Evolutionary conservation across 2,888 invertebrate species (phyloP).

Genomic region (Pristionchus entomophagus): DNA sequence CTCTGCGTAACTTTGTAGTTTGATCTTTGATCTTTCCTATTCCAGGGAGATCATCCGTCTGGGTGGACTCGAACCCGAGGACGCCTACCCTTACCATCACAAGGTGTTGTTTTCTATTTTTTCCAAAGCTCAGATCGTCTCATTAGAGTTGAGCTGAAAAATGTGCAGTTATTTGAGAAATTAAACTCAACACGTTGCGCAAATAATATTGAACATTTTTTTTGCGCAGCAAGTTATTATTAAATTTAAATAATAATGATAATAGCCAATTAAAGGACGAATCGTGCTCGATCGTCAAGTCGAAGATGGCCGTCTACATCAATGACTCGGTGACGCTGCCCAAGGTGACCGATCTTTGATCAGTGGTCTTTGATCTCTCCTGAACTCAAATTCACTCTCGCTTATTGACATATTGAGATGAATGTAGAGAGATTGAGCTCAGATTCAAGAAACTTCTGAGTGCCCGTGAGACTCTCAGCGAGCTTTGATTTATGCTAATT

Average conservation of each 20-base stretch:
- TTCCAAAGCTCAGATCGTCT: too few species aligned
- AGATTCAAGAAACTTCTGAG: too few species aligned
- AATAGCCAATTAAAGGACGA: slow-evolving; percentile 57
- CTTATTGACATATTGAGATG: too few species aligned
- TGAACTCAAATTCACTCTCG: too few species aligned
- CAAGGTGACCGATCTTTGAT: too few species aligned
- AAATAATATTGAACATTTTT: not conserved
- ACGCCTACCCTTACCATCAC: slow-evolving; percentile 88
- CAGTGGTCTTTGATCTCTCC: too few species aligned
- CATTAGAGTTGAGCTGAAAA: not conserved
- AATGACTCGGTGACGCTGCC: slow-evolving; percentile 73
- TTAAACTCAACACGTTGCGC: not conserved
- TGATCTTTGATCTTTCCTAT: slow-evolving; percentile 9
- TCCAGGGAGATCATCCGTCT: slow-evolving; percentile 78
- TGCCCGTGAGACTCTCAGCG: too few species aligned
- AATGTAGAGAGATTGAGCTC: too few species aligned
- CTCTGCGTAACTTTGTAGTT: not conserved
- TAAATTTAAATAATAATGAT: too few species aligned
- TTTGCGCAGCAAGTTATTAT: too few species aligned
- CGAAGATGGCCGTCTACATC: slow-evolving; percentile 68
- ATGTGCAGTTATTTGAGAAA: not conserved
- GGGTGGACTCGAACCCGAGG: slow-evolving; percentile 91
- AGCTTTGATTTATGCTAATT: too few species aligned
- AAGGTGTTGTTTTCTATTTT: slow-evolving; percentile 47
- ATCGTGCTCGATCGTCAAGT: slow-evolving; percentile 45